Evolutionary conservation across 2,797 vertebrate species (phyloP).

Genomic region (Catamblyrhynchus diadema): DNA sequence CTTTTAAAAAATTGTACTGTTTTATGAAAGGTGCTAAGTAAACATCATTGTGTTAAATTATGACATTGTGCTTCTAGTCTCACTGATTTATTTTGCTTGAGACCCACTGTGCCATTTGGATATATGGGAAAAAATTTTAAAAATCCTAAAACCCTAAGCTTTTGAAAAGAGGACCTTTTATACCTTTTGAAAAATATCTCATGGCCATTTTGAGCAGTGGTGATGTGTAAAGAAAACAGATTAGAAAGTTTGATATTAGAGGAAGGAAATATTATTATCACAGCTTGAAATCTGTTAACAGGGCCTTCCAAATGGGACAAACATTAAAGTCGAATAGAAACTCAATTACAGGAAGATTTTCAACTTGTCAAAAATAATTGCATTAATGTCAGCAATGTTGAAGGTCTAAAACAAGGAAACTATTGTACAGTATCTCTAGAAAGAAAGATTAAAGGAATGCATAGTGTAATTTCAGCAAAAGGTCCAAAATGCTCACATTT

Average conservation of each 20-base stretch:
- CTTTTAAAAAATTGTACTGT: background rate
- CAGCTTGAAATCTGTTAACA: constrained; percentile 75
- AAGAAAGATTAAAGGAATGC: constrained; percentile 64
- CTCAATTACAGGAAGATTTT: constrained; percentile 78
- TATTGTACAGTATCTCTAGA: constrained; percentile 58
- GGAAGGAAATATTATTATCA: constrained; percentile 77
- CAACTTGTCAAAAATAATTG: constrained; percentile 77
- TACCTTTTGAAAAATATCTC: constrained; percentile 59
- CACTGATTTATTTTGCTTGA: background rate
- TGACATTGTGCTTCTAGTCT: background rate
- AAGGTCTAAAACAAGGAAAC: constrained; percentile 68
- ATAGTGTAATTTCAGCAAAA: background rate
- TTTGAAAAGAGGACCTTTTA: constrained; percentile 34
- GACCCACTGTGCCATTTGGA: background rate
- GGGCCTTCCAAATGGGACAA: constrained; percentile 65
- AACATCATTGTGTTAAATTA: background rate
- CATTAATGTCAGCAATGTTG: constrained; percentile 69
- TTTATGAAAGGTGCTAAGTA: background rate
- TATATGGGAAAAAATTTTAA: background rate
- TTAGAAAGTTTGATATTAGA: constrained; percentile 70
- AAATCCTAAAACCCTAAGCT: background rate
- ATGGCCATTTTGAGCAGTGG: constrained; percentile 20
- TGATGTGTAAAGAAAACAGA: constrained; percentile 72
- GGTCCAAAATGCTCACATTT: constrained; percentile 47
- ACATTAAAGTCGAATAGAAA: constrained; percentile 75